These are phyloP conservation scores for Albula goreensis DNA, from an alignment of 2,113 vertebrate genomes.

Conservation along the genomic window DNA sequence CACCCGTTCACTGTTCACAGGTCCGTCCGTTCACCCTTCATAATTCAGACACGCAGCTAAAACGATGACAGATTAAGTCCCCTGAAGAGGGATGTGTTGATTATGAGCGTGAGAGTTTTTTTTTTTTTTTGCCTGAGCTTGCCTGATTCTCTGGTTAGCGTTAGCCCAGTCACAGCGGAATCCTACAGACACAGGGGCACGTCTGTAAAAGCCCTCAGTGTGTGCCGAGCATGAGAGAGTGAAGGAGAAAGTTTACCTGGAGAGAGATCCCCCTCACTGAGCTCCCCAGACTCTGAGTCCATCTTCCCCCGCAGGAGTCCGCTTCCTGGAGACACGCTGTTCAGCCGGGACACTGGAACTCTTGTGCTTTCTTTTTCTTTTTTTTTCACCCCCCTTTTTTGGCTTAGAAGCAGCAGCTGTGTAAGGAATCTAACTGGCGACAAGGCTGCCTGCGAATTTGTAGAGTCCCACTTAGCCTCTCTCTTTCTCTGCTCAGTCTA, in stretches of 20 bases:
- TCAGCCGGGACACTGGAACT: slow-evolving; percentile 43
- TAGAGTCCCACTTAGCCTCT: slow-evolving; percentile 40
- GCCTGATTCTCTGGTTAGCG: slow-evolving; percentile 45
- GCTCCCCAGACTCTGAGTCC: slow-evolving; percentile 96
- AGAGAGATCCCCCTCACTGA: slow-evolving; percentile 88
- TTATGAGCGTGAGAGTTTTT: slow-evolving; percentile 48
- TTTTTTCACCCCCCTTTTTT: slow-evolving; percentile 43
- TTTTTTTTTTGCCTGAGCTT: slow-evolving; percentile 53
- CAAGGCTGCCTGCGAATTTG: slow-evolving; percentile 48
- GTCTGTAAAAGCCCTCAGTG: not conserved
- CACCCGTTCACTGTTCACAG: not conserved
- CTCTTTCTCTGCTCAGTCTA: not conserved
- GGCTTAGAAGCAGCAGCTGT: slow-evolving; percentile 50
- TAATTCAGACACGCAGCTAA: not conserved
- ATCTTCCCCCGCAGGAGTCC: slow-evolving; percentile 69
- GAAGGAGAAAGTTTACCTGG: slow-evolving; percentile 73
- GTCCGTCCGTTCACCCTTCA: not conserved
- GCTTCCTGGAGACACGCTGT: slow-evolving; percentile 38
- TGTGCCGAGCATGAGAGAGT: not conserved
- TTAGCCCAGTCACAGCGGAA: not conserved
- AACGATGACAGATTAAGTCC: not conserved
- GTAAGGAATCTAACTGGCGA: slow-evolving; percentile 56
- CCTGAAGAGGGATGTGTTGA: slow-evolving; percentile 52
- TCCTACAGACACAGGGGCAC: not conserved
- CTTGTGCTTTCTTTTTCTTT: slow-evolving; percentile 6